Conservation (phyloP, 2,888 invertebrate genomes). For the Drosophila maculinotata region DNA sequence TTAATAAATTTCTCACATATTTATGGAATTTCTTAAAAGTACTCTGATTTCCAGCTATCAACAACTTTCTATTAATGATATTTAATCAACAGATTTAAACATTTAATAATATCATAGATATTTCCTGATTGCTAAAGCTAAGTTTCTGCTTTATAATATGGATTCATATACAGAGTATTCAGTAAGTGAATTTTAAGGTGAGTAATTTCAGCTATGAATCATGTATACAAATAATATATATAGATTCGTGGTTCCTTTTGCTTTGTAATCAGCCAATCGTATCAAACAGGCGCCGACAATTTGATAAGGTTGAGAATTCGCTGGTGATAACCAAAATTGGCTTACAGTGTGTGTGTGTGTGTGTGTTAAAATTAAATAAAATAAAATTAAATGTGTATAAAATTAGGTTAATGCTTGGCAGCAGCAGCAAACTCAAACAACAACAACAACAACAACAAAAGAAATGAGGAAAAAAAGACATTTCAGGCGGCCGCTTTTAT, state of each 20-base stretch:
- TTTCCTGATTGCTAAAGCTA: too few species aligned
- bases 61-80: too few species aligned
- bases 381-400: constrained; percentile 80
- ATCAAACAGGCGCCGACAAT: not conserved
- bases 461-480: constrained; percentile 2
- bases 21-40: too few species aligned
- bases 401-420: constrained; percentile 76
- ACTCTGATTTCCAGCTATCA: too few species aligned
- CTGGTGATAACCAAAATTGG: constrained; percentile 25
- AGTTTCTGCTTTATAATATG: too few species aligned
- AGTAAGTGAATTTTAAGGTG: too few species aligned
- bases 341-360: constrained; percentile 27
- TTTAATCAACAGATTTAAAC: too few species aligned
- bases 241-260: not conserved
- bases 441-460: not conserved
- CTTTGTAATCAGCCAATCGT: not conserved
- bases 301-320: constrained; percentile 10
- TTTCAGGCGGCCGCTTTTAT: constrained; percentile 58
- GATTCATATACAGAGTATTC: too few species aligned
- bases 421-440: constrained; percentile 22
- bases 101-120: too few species aligned
- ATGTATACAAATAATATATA: not conserved
- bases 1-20: too few species aligned
- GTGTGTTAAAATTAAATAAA: constrained; percentile 79
- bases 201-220: not conserved